Evolutionary conservation across 2,888 invertebrate species (phyloP), one percentile per base, ranked within the genome.

Genomic region (Amblyjoppa fuscipennis): DNA sequence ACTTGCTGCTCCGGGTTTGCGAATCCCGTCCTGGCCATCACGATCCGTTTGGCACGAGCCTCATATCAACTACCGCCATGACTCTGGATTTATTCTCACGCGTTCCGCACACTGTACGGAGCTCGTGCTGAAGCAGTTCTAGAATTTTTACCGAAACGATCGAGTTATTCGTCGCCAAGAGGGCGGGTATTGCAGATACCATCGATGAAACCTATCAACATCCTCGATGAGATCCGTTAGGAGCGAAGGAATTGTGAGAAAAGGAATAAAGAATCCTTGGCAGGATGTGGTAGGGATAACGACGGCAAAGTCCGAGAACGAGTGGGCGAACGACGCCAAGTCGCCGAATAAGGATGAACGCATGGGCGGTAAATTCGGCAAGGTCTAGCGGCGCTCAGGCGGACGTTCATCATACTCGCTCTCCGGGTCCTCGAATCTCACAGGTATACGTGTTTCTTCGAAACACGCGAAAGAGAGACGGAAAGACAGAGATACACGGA

Each of bases 271-370:
- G 6, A 5, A 16, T 34, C 11, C 7, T 9, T 28, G 11, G 13
- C 59, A 59, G 59, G 59, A 59, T 59, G 59, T 59, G 59, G 59
- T 38, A 38, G 64, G 34, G 38, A 64, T 34, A 20, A 20, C 56
- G 38, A 20, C 73, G 38, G 56, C 13, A 0, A 71, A 31, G 69
- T 51, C 45, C 25, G 49, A 68, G n/a, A 70, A 45, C 41, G 78
- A 61, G 82, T 79, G 78, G 75, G 85, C 70, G 82, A 71, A 73
- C 59, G 49, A 73, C 71, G 69, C 66, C 70, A 82, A 70, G 79
- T 85, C 66, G 75, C 79, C 82, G 76, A 82, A 79, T 82, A 85
- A 85, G 82, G 85, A 84, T 73, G 81, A 82, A 25, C 82, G 78
- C 71, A 76, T 79, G 75, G 79, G 82, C 82, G 25, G 71, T 73